Base-by-base conservation (phyloP, 2,797 vertebrate species). In the Acanthurus tractus region DNA sequence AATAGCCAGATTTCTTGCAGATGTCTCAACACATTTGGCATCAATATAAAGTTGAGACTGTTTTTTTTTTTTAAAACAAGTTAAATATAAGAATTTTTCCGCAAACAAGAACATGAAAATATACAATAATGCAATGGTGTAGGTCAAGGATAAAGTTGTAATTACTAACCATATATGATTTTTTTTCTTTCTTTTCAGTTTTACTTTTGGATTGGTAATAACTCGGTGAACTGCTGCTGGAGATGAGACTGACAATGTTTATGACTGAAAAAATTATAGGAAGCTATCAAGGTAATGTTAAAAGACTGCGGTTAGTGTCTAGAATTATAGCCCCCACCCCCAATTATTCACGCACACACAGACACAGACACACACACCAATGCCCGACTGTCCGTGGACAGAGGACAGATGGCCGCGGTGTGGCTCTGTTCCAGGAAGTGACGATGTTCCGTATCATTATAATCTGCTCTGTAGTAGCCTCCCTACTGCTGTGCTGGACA, bases 401-500 rank as follows among this genome's bases (percentile, higher is more conserved):
- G 88, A 88, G 90, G 92, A 94, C 94, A 96, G 95, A 96, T 95
- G 94, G 95, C 83, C 50, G 57, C 2, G 7, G 78, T 86, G 83
- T 95, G 93, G 93, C 93, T 89, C 73, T 59, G 74, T 76, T 93
- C 93, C 94, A 95, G 92, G 84, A 89, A 93, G 90, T 90, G 92
- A 92, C 91, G 86, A 89, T 85, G 87, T 83, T 92, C 86, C 90
- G 90, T 88, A 91, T 95, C 92, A 94, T 94, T 90, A 93, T 95
- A 95, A 94, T 94, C 94, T 94, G 86, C 93, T 90, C 93, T 72
- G 74, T 91, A 85, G 91, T 89, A 63, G 92, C 88, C 93, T 91
- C 89, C 87, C 92, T 83, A 93, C 93, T 78, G 90, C 89, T 87
- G 91, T 70, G 89, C 91, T 85, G 94, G 94, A 92, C 94, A 93